Conservation (phyloP, 2,888 invertebrate species). For the Thecocarcelia acutangulata region DNA sequence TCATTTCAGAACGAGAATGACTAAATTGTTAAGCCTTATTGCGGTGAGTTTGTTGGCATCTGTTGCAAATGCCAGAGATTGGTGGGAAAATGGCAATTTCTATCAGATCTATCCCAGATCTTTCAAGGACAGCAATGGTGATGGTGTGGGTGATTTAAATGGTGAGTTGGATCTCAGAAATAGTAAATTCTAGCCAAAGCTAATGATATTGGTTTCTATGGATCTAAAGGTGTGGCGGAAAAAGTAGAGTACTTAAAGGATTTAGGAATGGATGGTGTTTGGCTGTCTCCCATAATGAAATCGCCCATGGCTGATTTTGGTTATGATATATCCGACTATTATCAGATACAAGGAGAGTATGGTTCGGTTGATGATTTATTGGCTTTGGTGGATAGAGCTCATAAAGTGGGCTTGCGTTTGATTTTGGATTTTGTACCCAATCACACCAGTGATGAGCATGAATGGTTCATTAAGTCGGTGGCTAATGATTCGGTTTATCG, state of each 20-base stretch:
- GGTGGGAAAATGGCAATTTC: slow-evolving; percentile 82
- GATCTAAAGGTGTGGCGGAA: slow-evolving; percentile 83
- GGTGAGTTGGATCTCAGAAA: slow-evolving; percentile 81
- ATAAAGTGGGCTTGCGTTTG: slow-evolving; percentile 82
- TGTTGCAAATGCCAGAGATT: slow-evolving; percentile 71
- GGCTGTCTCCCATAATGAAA: slow-evolving; percentile 88
- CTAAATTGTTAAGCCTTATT: slow-evolving; percentile 27
- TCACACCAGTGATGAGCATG: slow-evolving; percentile 87
- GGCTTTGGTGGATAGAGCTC: slow-evolving; percentile 82
- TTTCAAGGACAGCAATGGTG: slow-evolving; percentile 89
- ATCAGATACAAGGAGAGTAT: slow-evolving; percentile 86
- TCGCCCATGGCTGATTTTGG: slow-evolving; percentile 91
- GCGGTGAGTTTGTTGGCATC: slow-evolving; percentile 33
- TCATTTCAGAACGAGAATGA: slow-evolving; percentile 36
- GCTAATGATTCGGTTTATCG: slow-evolving; percentile 84
- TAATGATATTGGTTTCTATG: slow-evolving; percentile 85
- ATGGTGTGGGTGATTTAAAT: slow-evolving; percentile 87
- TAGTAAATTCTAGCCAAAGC: slow-evolving; percentile 85
- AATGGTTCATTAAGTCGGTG: slow-evolving; percentile 91
- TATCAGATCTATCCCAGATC: slow-evolving; percentile 92
- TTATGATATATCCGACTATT: slow-evolving; percentile 89
- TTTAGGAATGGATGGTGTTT: slow-evolving; percentile 86
- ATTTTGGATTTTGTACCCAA: slow-evolving; percentile 83
- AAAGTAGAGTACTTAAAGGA: slow-evolving; percentile 86
- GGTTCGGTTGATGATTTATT: slow-evolving; percentile 88